Base-by-base conservation (phyloP, 2,888 invertebrate species). In the Urechis unicinctus region DNA sequence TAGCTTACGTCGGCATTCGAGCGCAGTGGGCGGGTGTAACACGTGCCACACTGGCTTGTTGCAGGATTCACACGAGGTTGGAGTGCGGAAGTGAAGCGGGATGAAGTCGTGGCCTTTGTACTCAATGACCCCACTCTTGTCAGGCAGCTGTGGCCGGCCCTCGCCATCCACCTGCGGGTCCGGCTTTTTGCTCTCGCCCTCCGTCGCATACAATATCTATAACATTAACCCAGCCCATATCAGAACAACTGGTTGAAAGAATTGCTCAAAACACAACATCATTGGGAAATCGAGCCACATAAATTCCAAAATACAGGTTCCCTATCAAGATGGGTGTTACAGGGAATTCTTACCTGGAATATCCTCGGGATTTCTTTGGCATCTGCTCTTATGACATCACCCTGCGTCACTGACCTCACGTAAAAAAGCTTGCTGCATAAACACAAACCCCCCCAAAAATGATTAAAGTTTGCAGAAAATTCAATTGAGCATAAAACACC, bases 281-380 rank as follows among this genome's bases (percentile, higher is more conserved):
- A n/a, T n/a, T n/a, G n/a, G n/a, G n/a, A n/a, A n/a, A n/a, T n/a
- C n/a, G n/a, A n/a, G n/a, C n/a, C n/a, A n/a, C n/a, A n/a, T n/a
- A n/a, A n/a, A n/a, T n/a, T n/a, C n/a, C n/a, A n/a, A n/a, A n/a
- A n/a, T n/a, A n/a, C n/a, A n/a, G n/a, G n/a, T n/a, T n/a, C n/a
- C n/a, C n/a, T n/a, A n/a, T n/a, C n/a, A n/a, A n/a, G n/a, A 1
- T 21, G 17, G 13, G n/a, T 6, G 25, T n/a, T 28, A 6, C 50
- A 1, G n/a, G 5, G 29, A 13, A 24, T 26, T 36, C 49, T 46
- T 71, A 86, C 85, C 82, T 86, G 86, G 82, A 98, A 97, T 81
- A 98, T 98, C 80, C 94, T 88, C 71, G 97, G 97, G 81, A 98
- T 94, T 84, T 97, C 95, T 85, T 92, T 93, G 79, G 94, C 91